Evolutionary conservation across 2,113 vertebrate genomes (phyloP).

Genomic region (Onychostruthus taczanowskii): DNA sequence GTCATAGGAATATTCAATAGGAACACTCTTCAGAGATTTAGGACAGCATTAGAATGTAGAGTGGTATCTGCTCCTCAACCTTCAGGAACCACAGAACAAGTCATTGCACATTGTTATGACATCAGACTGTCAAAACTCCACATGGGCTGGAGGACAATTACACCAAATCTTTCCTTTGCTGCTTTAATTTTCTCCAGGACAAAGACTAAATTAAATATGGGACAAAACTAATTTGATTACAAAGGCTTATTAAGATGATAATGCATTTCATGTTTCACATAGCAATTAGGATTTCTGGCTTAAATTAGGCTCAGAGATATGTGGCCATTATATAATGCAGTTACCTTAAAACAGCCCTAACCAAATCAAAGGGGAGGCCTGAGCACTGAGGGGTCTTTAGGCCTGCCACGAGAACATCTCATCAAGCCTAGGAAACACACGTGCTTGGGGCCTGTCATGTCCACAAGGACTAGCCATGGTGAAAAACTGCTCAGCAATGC

Average conservation of each 20-base stretch:
- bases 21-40: constrained; percentile 4
- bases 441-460: background rate
- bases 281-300: constrained; percentile 51
- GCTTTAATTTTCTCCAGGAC: constrained; percentile 53
- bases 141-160: constrained; percentile 34
- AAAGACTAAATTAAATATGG: constrained; percentile 55
- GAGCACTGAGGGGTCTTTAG: background rate
- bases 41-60: background rate
- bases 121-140: constrained; percentile 54
- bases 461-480: constrained; percentile 51
- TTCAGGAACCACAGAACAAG: constrained; percentile 19
- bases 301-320: constrained; percentile 18
- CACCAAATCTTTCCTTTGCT: constrained; percentile 22
- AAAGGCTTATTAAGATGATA: constrained; percentile 19
- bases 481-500: constrained; percentile 66
- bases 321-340: constrained; percentile 2
- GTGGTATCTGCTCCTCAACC: constrained; percentile 7
- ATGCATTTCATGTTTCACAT: constrained; percentile 48
- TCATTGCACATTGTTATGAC: constrained; percentile 30
- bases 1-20: constrained; percentile 21
- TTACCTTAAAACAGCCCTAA: constrained; percentile 30
- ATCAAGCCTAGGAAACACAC: background rate
- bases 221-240: constrained; percentile 46
- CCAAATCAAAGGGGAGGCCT: background rate
- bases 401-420: background rate